Percentiles rank a stretch among this genome's conserved stretches.
phyloP scores from a whole-genome alignment of 2,888 invertebrate genomes.

The Melieria crassipennis region DNA sequence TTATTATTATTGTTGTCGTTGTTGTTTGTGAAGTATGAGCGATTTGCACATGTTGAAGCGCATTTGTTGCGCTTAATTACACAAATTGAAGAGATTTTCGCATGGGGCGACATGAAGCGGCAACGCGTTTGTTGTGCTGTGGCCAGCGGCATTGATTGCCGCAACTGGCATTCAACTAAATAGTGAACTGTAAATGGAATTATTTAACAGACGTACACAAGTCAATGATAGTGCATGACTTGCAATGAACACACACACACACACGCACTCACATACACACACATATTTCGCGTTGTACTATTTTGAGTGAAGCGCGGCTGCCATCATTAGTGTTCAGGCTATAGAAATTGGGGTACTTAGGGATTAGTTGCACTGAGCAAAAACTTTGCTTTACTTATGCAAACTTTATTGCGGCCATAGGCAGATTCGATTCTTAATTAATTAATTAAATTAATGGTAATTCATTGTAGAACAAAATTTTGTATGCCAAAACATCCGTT shows the following conservation, averaged over 20 bases:
- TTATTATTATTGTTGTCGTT: neutral
- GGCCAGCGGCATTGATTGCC: neutral
- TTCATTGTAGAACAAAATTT: neutral
- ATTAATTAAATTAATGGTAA: neutral
- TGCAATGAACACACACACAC: neutral
- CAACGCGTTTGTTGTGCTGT: neutral
- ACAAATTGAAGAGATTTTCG: neutral
- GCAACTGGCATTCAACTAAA: neutral
- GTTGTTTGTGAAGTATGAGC: neutral
- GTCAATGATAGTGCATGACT: slow-evolving; percentile 28
- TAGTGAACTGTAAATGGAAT: neutral
- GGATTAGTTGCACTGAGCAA: slow-evolving; percentile 16
- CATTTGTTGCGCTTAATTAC: neutral
- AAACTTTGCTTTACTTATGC: neutral
- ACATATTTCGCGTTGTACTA: too few relatives aligned
- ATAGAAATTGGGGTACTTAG: slow-evolving; percentile 7
- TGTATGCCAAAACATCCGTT: neutral
- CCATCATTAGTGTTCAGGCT: neutral
- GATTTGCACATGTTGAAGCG: neutral
- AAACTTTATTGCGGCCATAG: neutral
- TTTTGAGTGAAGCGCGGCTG: neutral
- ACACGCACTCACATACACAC: neutral
- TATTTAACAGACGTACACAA: slow-evolving; percentile 6
- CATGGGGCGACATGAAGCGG: neutral
- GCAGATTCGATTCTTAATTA: neutral